phyloP scores from a whole-genome alignment of 30 jellyfish, hydroid and myxozoan genomes.

The Haliclystus octoradiatus region DNA sequence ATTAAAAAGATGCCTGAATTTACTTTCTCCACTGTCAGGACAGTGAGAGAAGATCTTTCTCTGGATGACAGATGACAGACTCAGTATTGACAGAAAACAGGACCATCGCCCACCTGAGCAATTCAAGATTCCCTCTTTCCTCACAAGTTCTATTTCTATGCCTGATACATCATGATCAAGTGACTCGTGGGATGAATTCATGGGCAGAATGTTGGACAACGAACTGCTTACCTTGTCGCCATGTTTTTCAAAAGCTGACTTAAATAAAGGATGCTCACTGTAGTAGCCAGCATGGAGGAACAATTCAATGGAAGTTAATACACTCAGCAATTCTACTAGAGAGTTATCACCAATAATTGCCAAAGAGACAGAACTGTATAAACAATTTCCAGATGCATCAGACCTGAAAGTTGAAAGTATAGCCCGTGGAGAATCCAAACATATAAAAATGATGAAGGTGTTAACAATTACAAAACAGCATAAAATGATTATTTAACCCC shows the following conservation, averaged over 20 bases:
- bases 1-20: too few species aligned
- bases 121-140: background rate
- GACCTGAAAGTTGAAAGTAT: too few species aligned
- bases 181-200: background rate
- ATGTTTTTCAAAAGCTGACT: background rate
- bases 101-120: background rate
- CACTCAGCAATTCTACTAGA: background rate
- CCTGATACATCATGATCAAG: background rate
- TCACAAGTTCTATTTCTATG: background rate
- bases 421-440: too few species aligned
- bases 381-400: background rate
- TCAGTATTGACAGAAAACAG: background rate
- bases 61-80: background rate
- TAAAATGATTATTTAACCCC: too few species aligned
- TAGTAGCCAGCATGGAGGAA: background rate
- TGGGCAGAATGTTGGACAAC: background rate
- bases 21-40: background rate
- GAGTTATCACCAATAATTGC: background rate
- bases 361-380: background rate
- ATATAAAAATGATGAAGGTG: too few species aligned
- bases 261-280: background rate
- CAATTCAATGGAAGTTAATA: background rate
- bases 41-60: background rate
- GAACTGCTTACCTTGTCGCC: background rate
- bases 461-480: too few species aligned